Evolutionary conservation across 2,113 vertebrate species (phyloP).

Genomic region (Phylloscopus trochiloides): DNA sequence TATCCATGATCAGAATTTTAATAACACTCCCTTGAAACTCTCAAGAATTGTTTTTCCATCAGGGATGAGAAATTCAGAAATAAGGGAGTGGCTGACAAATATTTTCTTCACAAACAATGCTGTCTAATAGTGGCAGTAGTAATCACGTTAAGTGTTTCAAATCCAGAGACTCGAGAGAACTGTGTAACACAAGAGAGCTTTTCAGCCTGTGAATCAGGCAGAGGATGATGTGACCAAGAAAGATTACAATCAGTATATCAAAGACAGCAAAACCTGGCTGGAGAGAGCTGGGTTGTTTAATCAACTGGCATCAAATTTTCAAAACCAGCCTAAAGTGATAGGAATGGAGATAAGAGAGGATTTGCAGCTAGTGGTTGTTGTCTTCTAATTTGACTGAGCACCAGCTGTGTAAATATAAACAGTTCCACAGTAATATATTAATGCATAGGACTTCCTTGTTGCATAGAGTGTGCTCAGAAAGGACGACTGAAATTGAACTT

Average conservation of each 20-base stretch:
- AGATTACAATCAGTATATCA: not conserved
- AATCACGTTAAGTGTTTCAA: slow-evolving; percentile 51
- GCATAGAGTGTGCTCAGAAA: not conserved
- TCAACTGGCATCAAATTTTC: not conserved
- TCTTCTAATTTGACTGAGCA: not conserved
- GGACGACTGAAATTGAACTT: not conserved
- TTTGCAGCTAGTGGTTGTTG: not conserved
- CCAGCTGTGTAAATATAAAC: not conserved
- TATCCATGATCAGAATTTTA: not conserved
- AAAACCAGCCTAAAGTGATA: not conserved
- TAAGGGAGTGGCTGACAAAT: not conserved
- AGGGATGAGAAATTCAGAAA: slow-evolving; percentile 20
- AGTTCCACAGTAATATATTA: not conserved
- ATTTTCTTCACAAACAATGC: slow-evolving; percentile 41
- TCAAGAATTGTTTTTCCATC: not conserved
- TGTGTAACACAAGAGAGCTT: not conserved
- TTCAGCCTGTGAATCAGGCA: not conserved
- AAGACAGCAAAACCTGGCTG: not conserved
- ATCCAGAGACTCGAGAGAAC: not conserved
- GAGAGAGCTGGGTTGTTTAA: not conserved
- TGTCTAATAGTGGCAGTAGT: not conserved
- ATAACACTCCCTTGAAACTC: not conserved
- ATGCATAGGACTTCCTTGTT: not conserved
- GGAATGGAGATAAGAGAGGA: not conserved
- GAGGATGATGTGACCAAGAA: not conserved